Percentiles rank a stretch among this genome's conserved stretches.
Evolutionary conservation across 2,113 vertebrate species (phyloP).

Genomic region (Hemibates koningsi): DNA sequence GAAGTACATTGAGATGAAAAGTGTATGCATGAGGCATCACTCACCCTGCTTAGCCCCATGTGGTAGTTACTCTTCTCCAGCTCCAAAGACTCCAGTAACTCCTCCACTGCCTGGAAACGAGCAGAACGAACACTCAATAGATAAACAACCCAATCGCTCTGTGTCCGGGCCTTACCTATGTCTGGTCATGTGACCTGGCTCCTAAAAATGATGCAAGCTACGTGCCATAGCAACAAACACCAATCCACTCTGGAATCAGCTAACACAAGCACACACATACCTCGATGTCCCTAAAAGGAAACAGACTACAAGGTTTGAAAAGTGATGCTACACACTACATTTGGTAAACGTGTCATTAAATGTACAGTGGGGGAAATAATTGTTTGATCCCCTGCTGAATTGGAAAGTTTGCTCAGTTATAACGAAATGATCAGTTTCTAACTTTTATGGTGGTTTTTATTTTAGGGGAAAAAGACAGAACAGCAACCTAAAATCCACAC

Average conservation of each 20-base stretch:
- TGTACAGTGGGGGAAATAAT: neutral
- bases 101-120: conserved; percentile 84
- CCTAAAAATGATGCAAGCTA: neutral
- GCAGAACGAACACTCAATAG: conserved; percentile 6
- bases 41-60: conserved; percentile 91
- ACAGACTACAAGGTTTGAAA: neutral
- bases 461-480: neutral
- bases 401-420: neutral
- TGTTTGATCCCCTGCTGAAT: neutral
- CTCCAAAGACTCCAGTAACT: conserved; percentile 89
- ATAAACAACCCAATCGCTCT: neutral
- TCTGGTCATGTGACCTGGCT: neutral
- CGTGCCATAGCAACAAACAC: neutral
- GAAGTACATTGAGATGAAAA: neutral
- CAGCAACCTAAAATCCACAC: neutral
- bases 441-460: neutral
- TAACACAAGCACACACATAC: neutral
- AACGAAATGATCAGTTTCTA: neutral
- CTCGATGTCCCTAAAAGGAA: neutral
- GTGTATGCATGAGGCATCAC: conserved; percentile 6
- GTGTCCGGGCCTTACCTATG: neutral
- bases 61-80: conserved; percentile 93
- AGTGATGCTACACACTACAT: neutral
- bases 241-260: neutral
- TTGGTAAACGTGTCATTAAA: neutral